phyloP scores from a whole-genome alignment of 2,797 vertebrate genomes.

The Scolopax rusticola region DNA sequence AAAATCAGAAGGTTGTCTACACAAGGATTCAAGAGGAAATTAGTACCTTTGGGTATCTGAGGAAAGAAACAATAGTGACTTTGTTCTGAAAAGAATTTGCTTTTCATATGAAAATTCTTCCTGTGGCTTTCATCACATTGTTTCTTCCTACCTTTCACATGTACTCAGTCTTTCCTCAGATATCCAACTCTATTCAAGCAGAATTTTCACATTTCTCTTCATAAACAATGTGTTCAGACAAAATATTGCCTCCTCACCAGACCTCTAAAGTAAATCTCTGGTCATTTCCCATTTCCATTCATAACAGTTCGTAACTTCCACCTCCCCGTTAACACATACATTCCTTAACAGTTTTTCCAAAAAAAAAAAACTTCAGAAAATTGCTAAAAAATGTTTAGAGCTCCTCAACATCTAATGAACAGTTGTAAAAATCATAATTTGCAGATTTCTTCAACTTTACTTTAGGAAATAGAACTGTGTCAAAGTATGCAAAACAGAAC shows the following conservation, averaged over 20 bases:
- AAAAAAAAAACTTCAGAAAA: neutral
- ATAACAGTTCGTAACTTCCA: neutral
- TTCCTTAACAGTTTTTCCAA: neutral
- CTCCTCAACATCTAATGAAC: neutral
- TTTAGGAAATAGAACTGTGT: neutral
- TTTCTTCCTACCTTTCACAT: neutral
- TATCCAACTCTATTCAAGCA: neutral
- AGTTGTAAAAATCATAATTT: neutral
- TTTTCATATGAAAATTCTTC: neutral
- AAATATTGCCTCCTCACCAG: neutral
- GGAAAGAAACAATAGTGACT: neutral
- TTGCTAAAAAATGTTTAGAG: neutral
- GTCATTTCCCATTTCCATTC: neutral
- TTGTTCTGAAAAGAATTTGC: neutral
- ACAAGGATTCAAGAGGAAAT: neutral
- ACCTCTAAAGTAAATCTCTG: neutral
- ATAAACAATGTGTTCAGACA: neutral
- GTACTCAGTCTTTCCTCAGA: neutral
- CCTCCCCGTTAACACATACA: neutral
- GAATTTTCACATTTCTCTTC: neutral
- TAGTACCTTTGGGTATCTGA: neutral
- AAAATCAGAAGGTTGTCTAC: neutral
- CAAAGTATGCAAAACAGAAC: neutral
- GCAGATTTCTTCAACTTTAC: neutral
- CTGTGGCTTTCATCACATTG: neutral